A percentile compares a stretch with the other conserved stretches of the same genome.
Conservation (phyloP, 2,113 vertebrate species). For the Paraplagusia blochii region DNA sequence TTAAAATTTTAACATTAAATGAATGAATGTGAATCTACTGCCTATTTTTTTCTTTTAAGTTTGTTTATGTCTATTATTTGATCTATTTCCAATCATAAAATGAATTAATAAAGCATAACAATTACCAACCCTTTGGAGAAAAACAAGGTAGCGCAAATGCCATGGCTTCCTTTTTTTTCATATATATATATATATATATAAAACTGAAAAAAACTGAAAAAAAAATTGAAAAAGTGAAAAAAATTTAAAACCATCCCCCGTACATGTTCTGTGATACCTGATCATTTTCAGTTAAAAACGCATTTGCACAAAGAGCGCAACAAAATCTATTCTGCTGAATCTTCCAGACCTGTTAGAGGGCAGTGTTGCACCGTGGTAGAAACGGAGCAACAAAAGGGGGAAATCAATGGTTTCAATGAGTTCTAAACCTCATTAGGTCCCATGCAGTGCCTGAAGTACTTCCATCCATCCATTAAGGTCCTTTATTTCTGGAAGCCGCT, state of each 20-base stretch:
- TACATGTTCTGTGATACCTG: constrained; percentile 25
- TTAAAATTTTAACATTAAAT: too few species aligned
- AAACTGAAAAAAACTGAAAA: constrained; percentile 31
- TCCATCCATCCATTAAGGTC: constrained; percentile 67
- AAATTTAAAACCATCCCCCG: constrained; percentile 66
- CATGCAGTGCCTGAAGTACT: constrained; percentile 71
- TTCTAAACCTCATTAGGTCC: constrained; percentile 72
- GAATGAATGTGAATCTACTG: too few species aligned
- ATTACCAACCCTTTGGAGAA: too few species aligned
- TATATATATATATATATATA: too few species aligned
- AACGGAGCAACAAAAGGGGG: neutral
- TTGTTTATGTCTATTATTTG: too few species aligned
- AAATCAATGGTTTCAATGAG: constrained; percentile 64
- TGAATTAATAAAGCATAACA: too few species aligned
- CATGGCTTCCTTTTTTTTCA: too few species aligned
- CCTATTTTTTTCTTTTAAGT: too few species aligned
- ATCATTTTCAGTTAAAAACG: constrained; percentile 10
- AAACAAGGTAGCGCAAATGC: too few species aligned
- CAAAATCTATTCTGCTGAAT: constrained; percentile 53
- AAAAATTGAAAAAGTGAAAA: constrained; percentile 63
- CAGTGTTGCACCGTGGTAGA: constrained; percentile 66
- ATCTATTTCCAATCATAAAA: too few species aligned
- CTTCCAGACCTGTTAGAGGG: constrained; percentile 69
- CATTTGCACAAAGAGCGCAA: constrained; percentile 9
- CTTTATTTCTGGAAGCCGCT: constrained; percentile 59